Evolutionary conservation across 1,140 invertebrate species (phyloP), one percentile per base, ranked within the genome.

Genomic region (Leptinotarsa defecta): DNA sequence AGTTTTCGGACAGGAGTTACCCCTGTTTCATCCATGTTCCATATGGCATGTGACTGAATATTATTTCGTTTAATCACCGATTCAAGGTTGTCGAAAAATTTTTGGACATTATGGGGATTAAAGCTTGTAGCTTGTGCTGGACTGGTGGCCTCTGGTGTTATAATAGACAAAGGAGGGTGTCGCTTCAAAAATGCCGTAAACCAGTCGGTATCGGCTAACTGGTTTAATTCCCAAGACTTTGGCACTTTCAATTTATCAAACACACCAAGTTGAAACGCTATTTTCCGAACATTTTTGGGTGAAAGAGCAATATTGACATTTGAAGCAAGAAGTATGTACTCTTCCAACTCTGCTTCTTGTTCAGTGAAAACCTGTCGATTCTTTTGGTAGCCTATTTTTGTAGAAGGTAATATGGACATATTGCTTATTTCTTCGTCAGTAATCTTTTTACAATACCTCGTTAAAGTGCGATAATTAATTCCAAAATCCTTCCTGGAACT

Each of bases 111-210:
- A 49, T 27, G 43, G 70, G 24, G 27, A 43, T 70, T 77, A 22
- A 74, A 77, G 20, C 63, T 20, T 11, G 76, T 68, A 19, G 76
- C 75, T 68, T 70, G n/a, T n/a, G 48, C 69, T 43, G 61, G 20
- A 71, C 70, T 73, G 22, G 70, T 73, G n/a, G 49, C 61, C 64
- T 76, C 75, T 24, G 70, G 67, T 48, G 48, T 61, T 72, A 69
- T 52, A 63, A 76, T 73, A 13, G 75, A 73, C 8, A 76, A 49
- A 11, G 6, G n/a, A 13, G 76, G 76, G 57, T 77, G 67, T 71
- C 72, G 4, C 43, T 76, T 77, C 57, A 77, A 57, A 63, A 77
- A 77, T 48, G 13, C n/a, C n/a, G 72, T 71, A 27, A 77, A 74
- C 76, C 76, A 77, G 49, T 77, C 76, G 24, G 24, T 6, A 4